Evolutionary conservation across 2,888 invertebrate genomes (phyloP).

Genomic region (Pristionchus maxplancki): DNA sequence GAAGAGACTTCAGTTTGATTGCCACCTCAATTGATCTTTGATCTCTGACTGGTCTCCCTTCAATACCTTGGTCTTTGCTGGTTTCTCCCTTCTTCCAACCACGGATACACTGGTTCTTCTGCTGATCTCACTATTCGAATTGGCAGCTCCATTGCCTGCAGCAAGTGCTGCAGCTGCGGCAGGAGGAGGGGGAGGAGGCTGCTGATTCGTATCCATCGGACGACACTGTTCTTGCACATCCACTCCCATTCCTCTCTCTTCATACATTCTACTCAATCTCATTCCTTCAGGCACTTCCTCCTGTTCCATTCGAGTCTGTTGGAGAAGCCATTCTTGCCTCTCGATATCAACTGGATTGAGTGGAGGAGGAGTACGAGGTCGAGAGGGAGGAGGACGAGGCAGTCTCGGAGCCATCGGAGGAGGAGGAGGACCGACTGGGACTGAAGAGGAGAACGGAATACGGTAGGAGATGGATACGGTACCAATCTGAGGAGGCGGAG

Average conservation of each 20-base stretch:
- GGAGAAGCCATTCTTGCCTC: too few species aligned
- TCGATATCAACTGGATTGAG: not conserved
- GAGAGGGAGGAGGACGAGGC: not conserved
- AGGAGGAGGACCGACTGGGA: not conserved
- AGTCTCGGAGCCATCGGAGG: not conserved
- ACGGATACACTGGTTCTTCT: not conserved
- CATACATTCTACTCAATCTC: not conserved
- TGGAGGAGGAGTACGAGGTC: not conserved
- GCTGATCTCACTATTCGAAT: not conserved
- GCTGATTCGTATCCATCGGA: not conserved
- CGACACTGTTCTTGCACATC: too few species aligned
- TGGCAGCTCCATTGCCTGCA: not conserved
- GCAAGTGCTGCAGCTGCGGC: not conserved
- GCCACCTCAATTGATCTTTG: slow-evolving; percentile 2
- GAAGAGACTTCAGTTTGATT: slow-evolving; percentile 13
- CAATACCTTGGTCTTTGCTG: not conserved
- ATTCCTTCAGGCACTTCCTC: not conserved
- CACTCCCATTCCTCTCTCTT: not conserved
- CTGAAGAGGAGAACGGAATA: not conserved
- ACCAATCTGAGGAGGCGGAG: not conserved
- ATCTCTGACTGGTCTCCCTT: not conserved
- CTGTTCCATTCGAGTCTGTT: not conserved
- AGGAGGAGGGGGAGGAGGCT: not conserved
- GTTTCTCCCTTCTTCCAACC: not conserved
- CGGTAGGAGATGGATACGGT: not conserved